These are phyloP conservation scores for Synanthedon formicaeformis DNA, from an alignment of 2,888 invertebrate genomes.

Conservation along the genomic window DNA sequence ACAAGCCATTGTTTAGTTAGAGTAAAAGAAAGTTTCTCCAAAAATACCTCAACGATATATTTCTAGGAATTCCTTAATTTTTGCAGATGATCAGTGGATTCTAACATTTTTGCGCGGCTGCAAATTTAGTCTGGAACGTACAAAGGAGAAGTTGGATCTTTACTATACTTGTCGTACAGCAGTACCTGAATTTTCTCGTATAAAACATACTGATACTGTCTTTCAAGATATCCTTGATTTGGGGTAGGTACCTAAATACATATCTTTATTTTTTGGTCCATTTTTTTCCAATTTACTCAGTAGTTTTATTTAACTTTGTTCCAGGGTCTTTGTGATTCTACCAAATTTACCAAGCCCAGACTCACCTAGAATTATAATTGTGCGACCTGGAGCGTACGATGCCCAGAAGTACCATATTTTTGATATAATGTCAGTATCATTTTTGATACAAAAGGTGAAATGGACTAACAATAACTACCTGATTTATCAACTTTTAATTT, in stretches of 20 bases:
- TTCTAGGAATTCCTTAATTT: too few species aligned
- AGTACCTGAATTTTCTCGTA: slow-evolving; percentile 59
- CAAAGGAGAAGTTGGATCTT: slow-evolving; percentile 73
- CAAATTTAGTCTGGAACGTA: slow-evolving; percentile 73
- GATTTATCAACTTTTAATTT: too few species aligned
- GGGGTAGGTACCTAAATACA: slow-evolving; percentile 19
- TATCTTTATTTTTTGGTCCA: too few species aligned
- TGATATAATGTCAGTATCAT: slow-evolving; percentile 29
- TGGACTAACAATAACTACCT: too few species aligned
- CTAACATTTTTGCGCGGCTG: slow-evolving; percentile 73
- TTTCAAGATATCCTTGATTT: slow-evolving; percentile 33
- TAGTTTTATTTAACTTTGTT: slow-evolving; percentile 4
- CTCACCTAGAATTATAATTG: slow-evolving; percentile 55
- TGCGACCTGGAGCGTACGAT: slow-evolving; percentile 62
- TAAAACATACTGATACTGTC: slow-evolving; percentile 23
- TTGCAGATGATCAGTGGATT: slow-evolving; percentile 73
- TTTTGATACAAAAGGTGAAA: slow-evolving; percentile 29
- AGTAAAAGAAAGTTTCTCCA: too few species aligned
- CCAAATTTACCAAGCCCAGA: slow-evolving; percentile 32
- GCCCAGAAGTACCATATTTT: slow-evolving; percentile 38
- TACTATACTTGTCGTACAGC: slow-evolving; percentile 65
- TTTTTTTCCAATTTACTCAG: too few species aligned
- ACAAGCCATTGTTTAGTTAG: too few species aligned
- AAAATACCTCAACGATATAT: too few species aligned
- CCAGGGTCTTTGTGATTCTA: slow-evolving; percentile 26